phyloP scores from a whole-genome alignment of 2,888 invertebrate species.

The Gibbula magus region DNA sequence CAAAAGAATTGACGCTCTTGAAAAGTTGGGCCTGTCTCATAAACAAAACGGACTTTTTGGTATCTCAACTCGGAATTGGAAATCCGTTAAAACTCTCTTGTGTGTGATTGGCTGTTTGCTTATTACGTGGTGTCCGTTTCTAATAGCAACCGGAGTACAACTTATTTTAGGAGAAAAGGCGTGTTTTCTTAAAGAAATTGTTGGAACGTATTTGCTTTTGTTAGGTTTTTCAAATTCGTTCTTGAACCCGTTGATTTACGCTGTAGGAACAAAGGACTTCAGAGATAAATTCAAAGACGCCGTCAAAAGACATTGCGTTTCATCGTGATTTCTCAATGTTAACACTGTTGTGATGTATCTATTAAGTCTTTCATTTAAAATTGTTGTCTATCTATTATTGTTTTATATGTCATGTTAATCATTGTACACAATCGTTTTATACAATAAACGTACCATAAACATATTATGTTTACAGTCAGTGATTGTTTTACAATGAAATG shows the following conservation, averaged over 20 bases:
- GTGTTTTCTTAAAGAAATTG: conserved; percentile 53
- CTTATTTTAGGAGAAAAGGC: conserved; percentile 33
- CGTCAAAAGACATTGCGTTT: background rate
- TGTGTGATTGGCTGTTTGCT: conserved; percentile 55
- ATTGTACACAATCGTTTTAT: no score
- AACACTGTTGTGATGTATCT: no score
- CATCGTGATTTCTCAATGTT: background rate
- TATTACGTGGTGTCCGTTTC: conserved; percentile 59
- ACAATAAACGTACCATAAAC: no score
- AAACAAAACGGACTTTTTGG: conserved; percentile 43
- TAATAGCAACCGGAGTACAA: conserved; percentile 48
- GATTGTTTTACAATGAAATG: no score
- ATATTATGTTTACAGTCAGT: no score
- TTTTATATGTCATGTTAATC: no score
- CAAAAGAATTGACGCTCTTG: conserved; percentile 53
- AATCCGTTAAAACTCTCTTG: conserved; percentile 54
- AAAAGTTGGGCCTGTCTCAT: conserved; percentile 33
- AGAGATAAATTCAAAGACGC: conserved; percentile 33
- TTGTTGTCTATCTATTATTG: no score
- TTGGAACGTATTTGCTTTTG: conserved; percentile 59
- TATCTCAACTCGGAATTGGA: conserved; percentile 49
- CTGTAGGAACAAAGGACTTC: conserved; percentile 61
- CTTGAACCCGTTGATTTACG: conserved; percentile 66
- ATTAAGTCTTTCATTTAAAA: no score
- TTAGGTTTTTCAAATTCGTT: conserved; percentile 66